Evolutionary conservation across 2,888 invertebrate genomes (phyloP).

Genomic region (Masnerella sp.): DNA sequence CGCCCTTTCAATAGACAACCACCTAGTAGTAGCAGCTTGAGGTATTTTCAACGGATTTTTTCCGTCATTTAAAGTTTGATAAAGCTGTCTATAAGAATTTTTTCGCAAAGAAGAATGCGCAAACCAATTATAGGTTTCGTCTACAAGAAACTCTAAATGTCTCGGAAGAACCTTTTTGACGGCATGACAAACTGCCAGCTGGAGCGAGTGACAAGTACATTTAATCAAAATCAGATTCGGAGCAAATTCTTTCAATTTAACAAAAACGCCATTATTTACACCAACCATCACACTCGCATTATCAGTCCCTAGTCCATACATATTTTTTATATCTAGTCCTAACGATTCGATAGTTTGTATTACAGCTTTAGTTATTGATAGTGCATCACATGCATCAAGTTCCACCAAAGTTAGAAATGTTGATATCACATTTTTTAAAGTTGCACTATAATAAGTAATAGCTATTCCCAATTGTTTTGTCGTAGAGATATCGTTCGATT

Average conservation of each 20-base stretch:
- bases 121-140: conserved; percentile 70
- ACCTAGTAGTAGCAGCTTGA: conserved; percentile 61
- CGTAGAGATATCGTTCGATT: conserved; percentile 64
- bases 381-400: conserved; percentile 23
- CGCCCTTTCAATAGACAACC: conserved; percentile 68
- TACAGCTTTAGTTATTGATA: conserved; percentile 36
- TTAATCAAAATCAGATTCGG: conserved; percentile 62
- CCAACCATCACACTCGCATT: conserved; percentile 73
- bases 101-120: conserved; percentile 62
- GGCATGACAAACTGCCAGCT: conserved; percentile 67
- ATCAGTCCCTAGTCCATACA: conserved; percentile 72
- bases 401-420: conserved; percentile 16
- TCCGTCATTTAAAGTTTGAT: conserved; percentile 65
- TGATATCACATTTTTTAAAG: conserved; percentile 7
- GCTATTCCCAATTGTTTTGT: conserved; percentile 61
- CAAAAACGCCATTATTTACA: conserved; percentile 70
- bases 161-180: conserved; percentile 65
- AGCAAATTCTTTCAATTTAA: conserved; percentile 66
- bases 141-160: conserved; percentile 66
- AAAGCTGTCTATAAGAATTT: conserved; percentile 64
- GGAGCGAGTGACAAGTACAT: conserved; percentile 62
- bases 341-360: conserved; percentile 23
- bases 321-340: conserved; percentile 63
- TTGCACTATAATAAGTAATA: conserved; percentile 45
- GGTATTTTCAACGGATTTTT: conserved; percentile 66